Base-by-base conservation (phyloP, 2,888 invertebrate genomes). In the Antheraea yamamai region DNA sequence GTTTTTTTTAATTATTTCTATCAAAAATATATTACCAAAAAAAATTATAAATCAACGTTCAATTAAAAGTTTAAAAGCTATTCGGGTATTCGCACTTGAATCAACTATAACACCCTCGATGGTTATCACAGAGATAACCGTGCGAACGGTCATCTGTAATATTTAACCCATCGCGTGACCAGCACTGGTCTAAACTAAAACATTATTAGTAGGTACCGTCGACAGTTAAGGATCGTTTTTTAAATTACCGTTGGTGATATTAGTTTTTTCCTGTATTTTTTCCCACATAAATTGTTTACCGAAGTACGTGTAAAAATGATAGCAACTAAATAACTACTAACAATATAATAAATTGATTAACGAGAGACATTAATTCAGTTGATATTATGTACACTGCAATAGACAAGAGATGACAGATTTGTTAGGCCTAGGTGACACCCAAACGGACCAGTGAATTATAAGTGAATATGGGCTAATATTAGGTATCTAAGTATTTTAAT, bases 101-200 rank as follows among this genome's bases (percentile, higher is more conserved):
- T 39, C n/a, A 70, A 39, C 39, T n/a, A 39, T 70, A n/a, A 39
- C 39, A n/a, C 35, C 39, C 30, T 30, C 78, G 84, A 85, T 83
- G 75, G 55, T 66, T 81, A 85, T 86, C 86, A 82, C 74, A 79
- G 81, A 82, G 75, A 80, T 75, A 78, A 79, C 83, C 88, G 86
- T 92, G 92, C 81, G 91, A 92, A 82, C 80, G 70, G 76, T 83
- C 92, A 92, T 92, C 92, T 92, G 92, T 85, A 80, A 70, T 74
- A n/a, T 75, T 78, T 77, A 80, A 75, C 78, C 77, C 82, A 81
- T 91, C 81, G 91, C 91, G 92, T 91, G 93, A 86, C 86, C 78
- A 71, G 68, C 58, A 78, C 78, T 75, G 73, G 78, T 79, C 80
- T 77, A 83, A 82, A 82, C 79, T 79, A 80, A 77, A 80, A 78